Conservation (phyloP, 2,113 vertebrate genomes). For the Nerophis ophidion region DNA sequence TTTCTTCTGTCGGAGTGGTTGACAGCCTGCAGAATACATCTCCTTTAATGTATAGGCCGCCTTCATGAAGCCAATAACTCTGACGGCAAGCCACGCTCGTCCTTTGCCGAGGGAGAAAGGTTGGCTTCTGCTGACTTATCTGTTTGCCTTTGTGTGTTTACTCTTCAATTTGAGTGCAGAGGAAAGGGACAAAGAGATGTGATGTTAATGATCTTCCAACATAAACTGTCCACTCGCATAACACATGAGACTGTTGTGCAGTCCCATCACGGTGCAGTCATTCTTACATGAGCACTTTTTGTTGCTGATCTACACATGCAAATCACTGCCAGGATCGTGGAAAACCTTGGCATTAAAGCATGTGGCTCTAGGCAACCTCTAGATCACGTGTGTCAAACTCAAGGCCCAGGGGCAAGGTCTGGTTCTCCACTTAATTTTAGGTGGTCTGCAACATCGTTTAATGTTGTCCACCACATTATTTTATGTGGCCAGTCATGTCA, state of each 20-base stretch:
- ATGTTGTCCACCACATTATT: no score
- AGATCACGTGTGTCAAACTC: no score
- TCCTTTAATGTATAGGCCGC: constrained; percentile 31
- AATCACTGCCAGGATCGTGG: not conserved
- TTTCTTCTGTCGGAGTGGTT: constrained; percentile 22
- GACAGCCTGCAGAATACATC: constrained; percentile 33
- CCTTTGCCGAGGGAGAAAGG: constrained; percentile 22
- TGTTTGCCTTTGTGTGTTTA: constrained; percentile 15
- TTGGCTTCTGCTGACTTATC: constrained; percentile 30
- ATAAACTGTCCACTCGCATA: not conserved
- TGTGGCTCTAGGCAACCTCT: not conserved
- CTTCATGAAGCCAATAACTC: constrained; percentile 40
- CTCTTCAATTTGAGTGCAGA: constrained; percentile 20
- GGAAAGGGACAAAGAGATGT: not conserved
- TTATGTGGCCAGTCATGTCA: no score
- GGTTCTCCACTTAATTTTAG: no score
- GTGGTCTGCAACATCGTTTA: no score
- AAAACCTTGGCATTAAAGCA: not conserved
- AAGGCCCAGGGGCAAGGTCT: no score
- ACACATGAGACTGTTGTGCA: not conserved
- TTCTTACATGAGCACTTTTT: not conserved
- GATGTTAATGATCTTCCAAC: not conserved
- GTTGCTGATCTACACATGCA: not conserved
- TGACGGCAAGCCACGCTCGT: constrained; percentile 28
- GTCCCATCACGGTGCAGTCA: not conserved